phyloP scores from a whole-genome alignment of 2,888 invertebrate species.

The Synanthedon myopaeformis region DNA sequence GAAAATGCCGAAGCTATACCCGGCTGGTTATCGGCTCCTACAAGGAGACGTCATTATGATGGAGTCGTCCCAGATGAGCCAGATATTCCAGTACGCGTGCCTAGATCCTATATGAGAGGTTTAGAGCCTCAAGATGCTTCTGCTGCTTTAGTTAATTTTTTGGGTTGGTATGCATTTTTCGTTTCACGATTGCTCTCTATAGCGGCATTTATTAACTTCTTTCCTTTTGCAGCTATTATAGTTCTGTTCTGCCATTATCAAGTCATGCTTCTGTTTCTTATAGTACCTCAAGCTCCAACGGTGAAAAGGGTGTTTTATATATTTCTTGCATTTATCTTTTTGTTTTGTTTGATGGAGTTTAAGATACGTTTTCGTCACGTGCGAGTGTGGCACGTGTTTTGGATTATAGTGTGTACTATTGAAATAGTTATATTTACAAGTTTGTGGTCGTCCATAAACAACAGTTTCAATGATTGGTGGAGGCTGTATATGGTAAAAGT shows the following conservation, averaged over 20 bases:
- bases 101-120: slow-evolving; percentile 70
- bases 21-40: slow-evolving; percentile 58
- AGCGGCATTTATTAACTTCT: slow-evolving; percentile 77
- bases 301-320: slow-evolving; percentile 72
- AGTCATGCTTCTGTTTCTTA: slow-evolving; percentile 74
- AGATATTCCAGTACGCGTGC: slow-evolving; percentile 47
- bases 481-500: slow-evolving; percentile 73
- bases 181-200: slow-evolving; percentile 78
- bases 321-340: slow-evolving; percentile 79
- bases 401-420: slow-evolving; percentile 73
- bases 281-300: slow-evolving; percentile 73
- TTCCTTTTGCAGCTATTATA: slow-evolving; percentile 72
- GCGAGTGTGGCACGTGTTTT: slow-evolving; percentile 76
- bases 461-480: slow-evolving; percentile 77
- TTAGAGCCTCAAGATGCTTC: slow-evolving; percentile 81
- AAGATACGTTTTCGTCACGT: slow-evolving; percentile 81
- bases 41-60: slow-evolving; percentile 45
- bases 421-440: slow-evolving; percentile 79
- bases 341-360: slow-evolving; percentile 83
- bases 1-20: slow-evolving; percentile 70
- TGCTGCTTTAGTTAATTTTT: slow-evolving; percentile 75
- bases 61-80: slow-evolving; percentile 41
- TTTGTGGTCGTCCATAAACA: slow-evolving; percentile 69
- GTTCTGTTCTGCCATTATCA: slow-evolving; percentile 73
- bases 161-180: slow-evolving; percentile 84